Conservation (phyloP, 64 coral and sea anemone genomes). For the Montipora cactus region DNA sequence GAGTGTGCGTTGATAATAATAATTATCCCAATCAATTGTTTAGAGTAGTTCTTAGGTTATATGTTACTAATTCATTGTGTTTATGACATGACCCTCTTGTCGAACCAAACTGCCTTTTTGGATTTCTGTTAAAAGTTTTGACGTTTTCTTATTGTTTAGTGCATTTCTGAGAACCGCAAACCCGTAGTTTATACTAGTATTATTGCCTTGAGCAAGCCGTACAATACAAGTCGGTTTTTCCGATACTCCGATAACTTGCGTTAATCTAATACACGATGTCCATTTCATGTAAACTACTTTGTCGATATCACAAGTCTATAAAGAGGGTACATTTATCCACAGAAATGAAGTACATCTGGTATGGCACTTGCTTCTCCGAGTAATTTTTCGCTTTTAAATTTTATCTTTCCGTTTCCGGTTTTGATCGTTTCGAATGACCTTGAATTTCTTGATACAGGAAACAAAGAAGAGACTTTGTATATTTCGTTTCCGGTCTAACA, state of each 20-base stretch:
- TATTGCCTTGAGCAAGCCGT: not conserved
- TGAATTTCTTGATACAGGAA: slow-evolving; percentile 21
- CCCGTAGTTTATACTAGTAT: too few species aligned
- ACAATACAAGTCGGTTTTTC: not conserved
- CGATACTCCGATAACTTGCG: not conserved
- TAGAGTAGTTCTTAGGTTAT: slow-evolving; percentile 36
- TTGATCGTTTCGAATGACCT: not conserved
- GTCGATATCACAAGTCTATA: not conserved
- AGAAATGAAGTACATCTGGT: not conserved
- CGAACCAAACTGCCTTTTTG: slow-evolving; percentile 6
- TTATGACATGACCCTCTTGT: slow-evolving; percentile 48
- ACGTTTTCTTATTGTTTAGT: not conserved
- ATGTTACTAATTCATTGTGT: slow-evolving; percentile 38
- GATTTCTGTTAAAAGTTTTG: slow-evolving; percentile 1
- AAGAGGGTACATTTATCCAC: not conserved
- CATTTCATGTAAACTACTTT: not conserved
- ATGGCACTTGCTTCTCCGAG: not conserved
- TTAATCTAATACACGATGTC: not conserved
- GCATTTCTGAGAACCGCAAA: not conserved
- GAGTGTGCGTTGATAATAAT: not conserved
- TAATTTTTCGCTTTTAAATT: not conserved
- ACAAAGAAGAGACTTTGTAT: not conserved
- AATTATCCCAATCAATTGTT: slow-evolving; percentile 53
- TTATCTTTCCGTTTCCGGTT: not conserved
- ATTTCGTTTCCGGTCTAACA: slow-evolving; percentile 43